Conservation (phyloP, 1,140 invertebrate species). For the Heliconius hewitsoni region DNA sequence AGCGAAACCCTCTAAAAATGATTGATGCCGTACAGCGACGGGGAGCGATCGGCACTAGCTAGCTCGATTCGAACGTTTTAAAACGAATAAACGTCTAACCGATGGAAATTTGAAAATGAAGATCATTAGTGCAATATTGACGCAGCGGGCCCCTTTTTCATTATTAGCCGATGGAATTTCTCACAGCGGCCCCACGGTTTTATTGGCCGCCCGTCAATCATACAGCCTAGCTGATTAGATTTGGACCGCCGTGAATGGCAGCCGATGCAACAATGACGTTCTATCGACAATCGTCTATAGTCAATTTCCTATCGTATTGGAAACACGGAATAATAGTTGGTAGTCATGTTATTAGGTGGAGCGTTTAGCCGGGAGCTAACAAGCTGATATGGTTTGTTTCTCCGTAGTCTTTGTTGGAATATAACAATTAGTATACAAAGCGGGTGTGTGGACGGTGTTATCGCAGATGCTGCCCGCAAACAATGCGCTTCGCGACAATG, state of each 20-base stretch:
- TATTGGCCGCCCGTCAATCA: conserved; percentile 60
- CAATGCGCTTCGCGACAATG: conserved; percentile 67
- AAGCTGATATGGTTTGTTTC: conserved; percentile 65
- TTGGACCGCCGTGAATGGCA: conserved; percentile 41
- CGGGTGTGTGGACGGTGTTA: conserved; percentile 62
- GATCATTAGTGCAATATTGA: conserved; percentile 76
- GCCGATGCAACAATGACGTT: conserved; percentile 52
- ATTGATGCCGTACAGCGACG: conserved; percentile 72
- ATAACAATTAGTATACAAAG: conserved; percentile 78
- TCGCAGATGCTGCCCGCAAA: conserved; percentile 60
- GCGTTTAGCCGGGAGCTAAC: conserved; percentile 73
- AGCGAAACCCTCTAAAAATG: conserved; percentile 81
- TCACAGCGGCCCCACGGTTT: conserved; percentile 51
- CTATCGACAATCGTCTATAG: conserved; percentile 40
- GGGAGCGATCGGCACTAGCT: conserved; percentile 53
- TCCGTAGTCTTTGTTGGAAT: conserved; percentile 63
- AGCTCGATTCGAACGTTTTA: conserved; percentile 62
- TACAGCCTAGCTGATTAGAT: conserved; percentile 40
- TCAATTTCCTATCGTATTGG: conserved; percentile 70
- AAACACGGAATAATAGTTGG: conserved; percentile 71
- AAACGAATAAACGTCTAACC: conserved; percentile 78
- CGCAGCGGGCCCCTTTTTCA: conserved; percentile 57
- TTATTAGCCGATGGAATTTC: conserved; percentile 65
- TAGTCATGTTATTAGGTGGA: conserved; percentile 73
- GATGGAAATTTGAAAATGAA: conserved; percentile 71